Conservation (phyloP, 2,113 vertebrate species). For the Condylura cristata region DNA sequence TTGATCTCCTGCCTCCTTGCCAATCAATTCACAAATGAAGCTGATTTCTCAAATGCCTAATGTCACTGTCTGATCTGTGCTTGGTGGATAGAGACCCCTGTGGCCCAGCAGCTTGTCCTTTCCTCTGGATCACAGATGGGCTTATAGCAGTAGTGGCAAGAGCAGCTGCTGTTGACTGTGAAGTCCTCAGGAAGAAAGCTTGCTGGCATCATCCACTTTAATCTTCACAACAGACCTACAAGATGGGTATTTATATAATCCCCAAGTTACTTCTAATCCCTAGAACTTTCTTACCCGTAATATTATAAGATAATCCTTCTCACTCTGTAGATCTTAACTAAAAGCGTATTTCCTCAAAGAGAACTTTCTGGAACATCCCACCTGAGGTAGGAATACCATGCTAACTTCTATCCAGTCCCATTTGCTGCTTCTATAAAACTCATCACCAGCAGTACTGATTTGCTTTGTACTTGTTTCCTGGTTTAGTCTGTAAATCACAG, state of each 20-base stretch:
- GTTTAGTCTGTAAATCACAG: neutral
- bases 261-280: neutral
- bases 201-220: too few relatives aligned
- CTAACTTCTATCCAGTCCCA: too few relatives aligned
- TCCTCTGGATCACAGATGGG: too few relatives aligned
- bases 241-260: neutral
- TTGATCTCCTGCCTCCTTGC: too few relatives aligned
- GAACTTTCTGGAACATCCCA: neutral
- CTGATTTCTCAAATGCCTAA: too few relatives aligned
- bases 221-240: neutral
- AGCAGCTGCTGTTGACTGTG: neutral
- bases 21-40: too few relatives aligned
- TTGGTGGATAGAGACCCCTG: too few relatives aligned
- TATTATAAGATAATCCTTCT: neutral
- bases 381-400: neutral
- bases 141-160: accelerated
- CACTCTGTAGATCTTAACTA: neutral
- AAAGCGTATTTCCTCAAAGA: neutral
- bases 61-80: too few relatives aligned
- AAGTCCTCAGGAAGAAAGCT: neutral
- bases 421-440: neutral
- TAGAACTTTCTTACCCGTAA: neutral
- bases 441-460: neutral
- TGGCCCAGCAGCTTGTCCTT: too few relatives aligned
- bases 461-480: neutral